phyloP scores from a whole-genome alignment of 2,797 vertebrate species.

The Rhinophrynus dorsalis region DNA sequence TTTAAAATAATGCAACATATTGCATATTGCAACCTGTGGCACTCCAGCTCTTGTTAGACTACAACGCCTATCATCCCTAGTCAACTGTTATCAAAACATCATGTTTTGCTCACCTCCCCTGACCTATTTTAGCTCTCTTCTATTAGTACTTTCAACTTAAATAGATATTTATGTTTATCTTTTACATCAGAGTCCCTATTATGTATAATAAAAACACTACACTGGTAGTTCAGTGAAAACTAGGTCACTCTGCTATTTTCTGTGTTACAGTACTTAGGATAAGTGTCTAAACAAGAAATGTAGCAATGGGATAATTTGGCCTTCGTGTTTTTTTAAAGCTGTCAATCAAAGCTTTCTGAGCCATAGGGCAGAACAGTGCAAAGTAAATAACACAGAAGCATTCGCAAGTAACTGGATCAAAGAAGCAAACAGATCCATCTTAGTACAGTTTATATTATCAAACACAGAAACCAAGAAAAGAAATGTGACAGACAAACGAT shows the following conservation, averaged over 20 bases:
- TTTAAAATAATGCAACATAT: too few species aligned
- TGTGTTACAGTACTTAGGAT: slow-evolving; percentile 36
- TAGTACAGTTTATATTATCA: background rate
- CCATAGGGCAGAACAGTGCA: slow-evolving; percentile 27
- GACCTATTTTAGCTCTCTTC: too few species aligned
- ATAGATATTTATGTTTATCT: slow-evolving; percentile 27
- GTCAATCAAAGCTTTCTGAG: slow-evolving; percentile 32
- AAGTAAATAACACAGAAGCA: slow-evolving; percentile 21
- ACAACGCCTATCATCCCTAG: too few species aligned
- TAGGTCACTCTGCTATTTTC: slow-evolving; percentile 40
- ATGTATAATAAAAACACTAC: slow-evolving; percentile 14
- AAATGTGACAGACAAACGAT: too few species aligned
- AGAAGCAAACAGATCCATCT: background rate
- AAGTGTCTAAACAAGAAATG: slow-evolving; percentile 37
- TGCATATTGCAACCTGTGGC: too few species aligned
- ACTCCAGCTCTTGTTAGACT: too few species aligned
- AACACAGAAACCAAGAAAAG: background rate
- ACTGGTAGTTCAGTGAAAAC: slow-evolving; percentile 16
- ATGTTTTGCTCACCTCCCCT: too few species aligned
- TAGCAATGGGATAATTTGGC: slow-evolving; percentile 36
- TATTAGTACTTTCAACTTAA: slow-evolving; percentile 3
- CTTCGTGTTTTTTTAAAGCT: slow-evolving; percentile 23
- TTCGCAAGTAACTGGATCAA: slow-evolving; percentile 7
- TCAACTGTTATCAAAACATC: too few species aligned
- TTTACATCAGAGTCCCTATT: slow-evolving; percentile 18